Evolutionary conservation across 2,888 invertebrate genomes (phyloP), one percentile per base, ranked within the genome.

Genomic region (Papilio protenor): DNA sequence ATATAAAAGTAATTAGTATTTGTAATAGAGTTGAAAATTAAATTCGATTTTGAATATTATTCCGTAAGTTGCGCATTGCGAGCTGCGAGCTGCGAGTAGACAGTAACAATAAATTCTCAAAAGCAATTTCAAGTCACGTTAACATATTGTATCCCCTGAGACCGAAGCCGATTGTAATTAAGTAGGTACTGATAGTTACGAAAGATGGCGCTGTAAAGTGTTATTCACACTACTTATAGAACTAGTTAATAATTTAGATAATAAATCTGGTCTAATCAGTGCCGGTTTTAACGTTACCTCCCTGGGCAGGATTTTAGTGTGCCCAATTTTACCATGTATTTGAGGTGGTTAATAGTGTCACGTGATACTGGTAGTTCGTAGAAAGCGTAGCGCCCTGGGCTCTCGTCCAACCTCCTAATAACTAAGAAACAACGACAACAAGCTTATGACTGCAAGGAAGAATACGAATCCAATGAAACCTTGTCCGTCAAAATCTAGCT

Each of bases 41-140:
- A 86, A 86, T 84, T 70, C 55, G 78, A 78, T 81, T 80, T 83
- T 83, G 87, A 83, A 85, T 83, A 82, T 87, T 86, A 84, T 84
- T 85, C 81, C 81, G 83, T 83, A 85, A 82, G 81, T 79, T 79
- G 79, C 77, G 79, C 78, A 76, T 76, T 79, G 79, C 90, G 87
- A 87, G 86, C n/a, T n/a, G n/a, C n/a, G n/a, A n/a, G n/a, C 77
- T 79, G 79, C 90, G 87, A 87, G 85, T 87, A 92, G 91, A 90
- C 91, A 90, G 89, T 86, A 88, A 86, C 85, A 85, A 87, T 92
- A 90, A 92, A 92, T 92, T 91, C 89, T 87, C 77, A 82, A 82
- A 85, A 85, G 84, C 85, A 84, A 86, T 86, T 81, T 81, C 79
- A 77, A 81, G 77, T 77, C 82, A 83, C 84, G 80, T 81, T 82